These are phyloP conservation scores for Crotalus horridus DNA, from an alignment of 2,113 vertebrate species.

Conservation along the genomic window DNA sequence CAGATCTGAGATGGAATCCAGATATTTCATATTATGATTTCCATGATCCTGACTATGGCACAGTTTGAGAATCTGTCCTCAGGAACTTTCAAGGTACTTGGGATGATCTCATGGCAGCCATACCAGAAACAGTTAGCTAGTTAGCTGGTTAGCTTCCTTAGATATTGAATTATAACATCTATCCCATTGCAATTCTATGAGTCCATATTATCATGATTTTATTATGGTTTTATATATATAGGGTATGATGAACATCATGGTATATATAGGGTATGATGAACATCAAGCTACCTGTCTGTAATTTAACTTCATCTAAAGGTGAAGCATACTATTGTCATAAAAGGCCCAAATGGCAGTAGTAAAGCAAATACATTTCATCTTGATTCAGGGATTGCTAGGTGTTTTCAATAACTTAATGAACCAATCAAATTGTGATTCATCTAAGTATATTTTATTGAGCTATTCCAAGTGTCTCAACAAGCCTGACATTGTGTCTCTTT, in stretches of 20 bases:
- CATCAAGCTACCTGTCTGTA: background rate
- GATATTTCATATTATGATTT: background rate
- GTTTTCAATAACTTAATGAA: background rate
- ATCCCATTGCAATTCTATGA: background rate
- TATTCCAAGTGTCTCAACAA: background rate
- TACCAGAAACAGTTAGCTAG: background rate
- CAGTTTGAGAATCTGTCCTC: background rate
- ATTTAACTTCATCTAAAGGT: background rate
- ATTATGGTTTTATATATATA: background rate
- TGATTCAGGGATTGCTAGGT: background rate
- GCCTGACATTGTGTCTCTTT: background rate
- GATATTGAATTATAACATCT: background rate
- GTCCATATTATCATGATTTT: background rate
- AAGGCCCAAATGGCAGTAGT: background rate
- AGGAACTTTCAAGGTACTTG: background rate
- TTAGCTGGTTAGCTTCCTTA: background rate
- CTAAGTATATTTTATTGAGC: background rate
- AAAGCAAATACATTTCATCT: background rate
- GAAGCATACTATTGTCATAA: background rate
- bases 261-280: background rate
- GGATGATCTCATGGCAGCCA: background rate
- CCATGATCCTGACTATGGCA: background rate
- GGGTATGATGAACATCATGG: no score
- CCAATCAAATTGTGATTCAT: background rate
- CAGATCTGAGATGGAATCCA: background rate